These are phyloP conservation scores for Pristionchus arcanus DNA, from an alignment of 2,888 invertebrate species.

Conservation along the genomic window DNA sequence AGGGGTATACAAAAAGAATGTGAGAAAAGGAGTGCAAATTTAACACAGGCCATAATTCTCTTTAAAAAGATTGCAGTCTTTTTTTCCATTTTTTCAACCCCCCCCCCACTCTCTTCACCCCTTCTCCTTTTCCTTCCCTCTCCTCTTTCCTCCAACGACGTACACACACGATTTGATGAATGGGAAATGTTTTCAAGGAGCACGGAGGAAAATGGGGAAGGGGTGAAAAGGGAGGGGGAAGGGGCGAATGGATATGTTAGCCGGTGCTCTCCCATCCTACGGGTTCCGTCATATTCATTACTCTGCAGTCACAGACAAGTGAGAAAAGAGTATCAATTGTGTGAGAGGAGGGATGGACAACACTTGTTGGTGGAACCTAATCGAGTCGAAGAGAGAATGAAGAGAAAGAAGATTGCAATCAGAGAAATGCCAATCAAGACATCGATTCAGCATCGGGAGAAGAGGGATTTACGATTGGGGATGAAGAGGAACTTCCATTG, in stretches of 20 bases:
- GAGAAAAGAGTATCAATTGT: no score
- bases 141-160: slow-evolving; percentile 8
- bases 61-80: neutral
- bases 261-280: no score
- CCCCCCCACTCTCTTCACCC: neutral
- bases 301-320: no score
- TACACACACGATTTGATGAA: slow-evolving; percentile 43
- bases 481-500: neutral
- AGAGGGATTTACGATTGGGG: slow-evolving; percentile 32
- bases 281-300: no score
- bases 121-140: neutral
- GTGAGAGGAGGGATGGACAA: neutral
- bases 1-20: neutral
- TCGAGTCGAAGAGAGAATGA: neutral
- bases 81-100: neutral
- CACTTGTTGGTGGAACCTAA: slow-evolving; percentile 20
- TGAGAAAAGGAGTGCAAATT: neutral
- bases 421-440: slow-evolving; percentile 28
- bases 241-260: neutral
- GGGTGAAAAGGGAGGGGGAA: neutral
- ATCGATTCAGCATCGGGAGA: slow-evolving; percentile 12
- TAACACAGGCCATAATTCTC: no score
- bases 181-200: slow-evolving; percentile 32
- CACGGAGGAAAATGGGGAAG: neutral
- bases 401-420: neutral